These are phyloP conservation scores for Genyomyrus donnyi DNA, from an alignment of 2,113 vertebrate genomes.

Conservation along the genomic window DNA sequence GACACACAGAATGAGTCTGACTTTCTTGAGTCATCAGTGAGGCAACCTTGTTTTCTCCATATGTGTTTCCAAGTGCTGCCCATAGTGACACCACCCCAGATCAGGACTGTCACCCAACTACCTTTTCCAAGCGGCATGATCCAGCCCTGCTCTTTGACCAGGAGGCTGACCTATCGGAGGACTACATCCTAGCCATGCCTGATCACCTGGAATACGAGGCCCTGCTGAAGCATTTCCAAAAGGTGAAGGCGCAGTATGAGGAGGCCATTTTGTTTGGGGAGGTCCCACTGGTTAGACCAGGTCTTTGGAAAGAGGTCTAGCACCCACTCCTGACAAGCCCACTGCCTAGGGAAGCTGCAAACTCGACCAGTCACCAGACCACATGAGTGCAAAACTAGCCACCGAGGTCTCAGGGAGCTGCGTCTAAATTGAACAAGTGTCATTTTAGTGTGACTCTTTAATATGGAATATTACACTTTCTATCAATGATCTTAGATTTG, in stretches of 20 bases:
- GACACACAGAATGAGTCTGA: not conserved
- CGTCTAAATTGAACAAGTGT: not conserved
- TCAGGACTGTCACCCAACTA: constrained; percentile 57
- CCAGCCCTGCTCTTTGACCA: constrained; percentile 82
- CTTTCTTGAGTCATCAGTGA: not conserved
- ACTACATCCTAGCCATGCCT: constrained; percentile 58
- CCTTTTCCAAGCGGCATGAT: constrained; percentile 54
- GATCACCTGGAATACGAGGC: constrained; percentile 41
- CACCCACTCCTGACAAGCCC: not conserved
- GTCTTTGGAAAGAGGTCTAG: not conserved
- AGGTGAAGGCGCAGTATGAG: constrained; percentile 68
- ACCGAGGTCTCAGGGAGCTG: not conserved
- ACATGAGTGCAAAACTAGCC: not conserved
- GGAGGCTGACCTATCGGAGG: constrained; percentile 77
- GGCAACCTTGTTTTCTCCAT: not conserved
- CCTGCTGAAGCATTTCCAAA: constrained; percentile 53
- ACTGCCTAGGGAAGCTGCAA: not conserved
- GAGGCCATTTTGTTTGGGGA: constrained; percentile 64
- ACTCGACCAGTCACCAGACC: not conserved
- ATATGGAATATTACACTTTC: not conserved
- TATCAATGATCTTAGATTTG: not conserved
- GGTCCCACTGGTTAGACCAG: not conserved
- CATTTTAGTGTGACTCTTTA: not conserved
- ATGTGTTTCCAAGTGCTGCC: constrained; percentile 57
- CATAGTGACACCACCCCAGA: constrained; percentile 74